Base-by-base conservation (phyloP, 2,113 vertebrate genomes). In the Trogon melanurus region DNA sequence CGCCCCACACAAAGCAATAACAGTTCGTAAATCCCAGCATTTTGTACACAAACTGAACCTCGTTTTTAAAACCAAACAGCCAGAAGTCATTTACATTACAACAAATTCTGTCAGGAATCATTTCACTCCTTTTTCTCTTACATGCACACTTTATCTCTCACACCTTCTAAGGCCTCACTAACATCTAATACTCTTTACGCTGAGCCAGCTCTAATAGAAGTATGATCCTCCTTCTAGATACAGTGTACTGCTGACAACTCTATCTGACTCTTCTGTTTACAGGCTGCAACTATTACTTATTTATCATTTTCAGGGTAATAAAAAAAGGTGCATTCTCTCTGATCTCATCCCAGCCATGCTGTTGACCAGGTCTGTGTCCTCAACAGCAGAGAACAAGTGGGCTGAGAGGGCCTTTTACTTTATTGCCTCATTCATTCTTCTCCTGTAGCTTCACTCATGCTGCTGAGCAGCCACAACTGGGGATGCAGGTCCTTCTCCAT, bases 41-140 rank as follows among this genome's bases (percentile, higher is more conserved):
- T 95, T 89, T 69, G 45, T 79, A 92, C 53, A 73, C 45, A 81
- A 89, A 81, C 58, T 50, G 45, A 80, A 80, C 93, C n/a, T n/a
- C n/a, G n/a, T n/a, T n/a, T 97, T 94, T 97, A 69, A 96, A 97
- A 97, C 92, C 84, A 91, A 88, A 94, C 80, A 97, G 95, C 75
- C 97, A 97, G 92, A 95, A 97, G 95, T 97, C 75, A 97, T 97
- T 97, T 97, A 84, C 89, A 93, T 94, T 97, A 96, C 96, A 98
- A 94, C 95, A 97, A 98, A 97, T 82, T 96, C 93, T 97, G 96
- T 97, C 97, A 96, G 97, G 97, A 98, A 96, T 98, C 97, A 97
- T 97, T 97, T 97, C 97, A 97, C 97, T 97, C 96, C 91, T 97
- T 97, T 97, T 97, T 97, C 94, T 96, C 90, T 95, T 74, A 79